phyloP scores from a whole-genome alignment of 2,888 invertebrate genomes.

The Empis stercorea region DNA sequence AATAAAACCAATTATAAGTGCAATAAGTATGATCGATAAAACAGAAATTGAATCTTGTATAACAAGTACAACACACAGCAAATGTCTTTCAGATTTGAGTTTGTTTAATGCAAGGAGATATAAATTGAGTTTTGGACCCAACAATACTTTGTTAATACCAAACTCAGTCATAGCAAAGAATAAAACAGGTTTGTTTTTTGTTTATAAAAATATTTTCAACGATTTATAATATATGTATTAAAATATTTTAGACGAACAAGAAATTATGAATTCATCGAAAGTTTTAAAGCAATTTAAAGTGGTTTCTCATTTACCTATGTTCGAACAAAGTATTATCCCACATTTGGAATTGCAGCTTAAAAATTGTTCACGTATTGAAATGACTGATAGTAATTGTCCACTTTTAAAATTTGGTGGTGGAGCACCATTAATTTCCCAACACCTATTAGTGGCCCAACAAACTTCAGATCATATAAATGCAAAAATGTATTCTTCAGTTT shows the following conservation, averaged over 20 bases:
- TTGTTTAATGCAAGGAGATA: slow-evolving; percentile 51
- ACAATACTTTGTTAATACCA: slow-evolving; percentile 43
- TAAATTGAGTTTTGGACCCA: slow-evolving; percentile 63
- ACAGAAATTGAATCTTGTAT: too few relatives aligned
- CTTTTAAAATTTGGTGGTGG: slow-evolving; percentile 24
- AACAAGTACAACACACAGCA: background rate
- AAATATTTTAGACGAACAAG: background rate
- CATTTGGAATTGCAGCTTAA: slow-evolving; percentile 53
- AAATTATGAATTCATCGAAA: background rate
- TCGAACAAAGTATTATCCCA: slow-evolving; percentile 36
- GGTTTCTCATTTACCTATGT: too few relatives aligned
- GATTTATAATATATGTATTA: too few relatives aligned
- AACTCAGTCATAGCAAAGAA: background rate
- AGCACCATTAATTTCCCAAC: background rate
- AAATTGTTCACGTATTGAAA: slow-evolving; percentile 39
- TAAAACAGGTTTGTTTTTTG: background rate
- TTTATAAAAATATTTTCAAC: slow-evolving; percentile 23
- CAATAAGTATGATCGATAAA: too few relatives aligned
- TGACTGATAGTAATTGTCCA: slow-evolving; percentile 38
- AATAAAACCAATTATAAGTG: too few relatives aligned
- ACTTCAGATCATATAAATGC: slow-evolving; percentile 18
- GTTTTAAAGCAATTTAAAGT: background rate
- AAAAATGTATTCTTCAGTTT: slow-evolving; percentile 41
- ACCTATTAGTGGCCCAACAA: background rate
- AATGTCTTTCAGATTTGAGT: slow-evolving; percentile 41